A percentile compares a stretch with the other conserved stretches of the same genome.
phyloP scores from a whole-genome alignment of 1,140 invertebrate species.

The Drosophila bipectinata region DNA sequence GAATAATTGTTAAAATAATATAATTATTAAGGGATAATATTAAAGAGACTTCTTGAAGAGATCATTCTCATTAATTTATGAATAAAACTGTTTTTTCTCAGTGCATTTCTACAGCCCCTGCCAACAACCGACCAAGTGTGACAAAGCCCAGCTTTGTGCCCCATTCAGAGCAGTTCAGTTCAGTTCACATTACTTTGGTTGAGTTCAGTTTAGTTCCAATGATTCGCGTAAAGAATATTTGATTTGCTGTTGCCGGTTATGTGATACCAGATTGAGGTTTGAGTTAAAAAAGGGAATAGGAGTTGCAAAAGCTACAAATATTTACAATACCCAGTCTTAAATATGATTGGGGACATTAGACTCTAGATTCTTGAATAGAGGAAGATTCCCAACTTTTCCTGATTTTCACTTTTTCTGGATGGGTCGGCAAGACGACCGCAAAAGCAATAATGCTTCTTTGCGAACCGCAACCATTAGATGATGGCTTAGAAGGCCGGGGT shows the following conservation, averaged over 20 bases:
- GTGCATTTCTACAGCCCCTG: constrained; percentile 7
- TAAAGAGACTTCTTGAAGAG: too few relatives aligned
- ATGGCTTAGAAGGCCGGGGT: constrained; percentile 16
- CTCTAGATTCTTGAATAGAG: background rate
- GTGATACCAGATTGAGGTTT: constrained; percentile 36
- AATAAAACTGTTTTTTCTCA: background rate
- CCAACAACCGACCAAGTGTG: constrained; percentile 64
- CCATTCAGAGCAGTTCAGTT: constrained; percentile 58
- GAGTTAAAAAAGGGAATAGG: background rate
- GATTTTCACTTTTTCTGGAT: constrained; percentile 37
- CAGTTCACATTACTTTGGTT: constrained; percentile 42
- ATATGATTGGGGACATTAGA: background rate
- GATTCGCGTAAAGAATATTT: constrained; percentile 25
- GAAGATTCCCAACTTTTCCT: constrained; percentile 5
- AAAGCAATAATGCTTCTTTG: constrained; percentile 5
- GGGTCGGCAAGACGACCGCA: constrained; percentile 1
- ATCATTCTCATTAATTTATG: too few relatives aligned
- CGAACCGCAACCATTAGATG: constrained; percentile 43
- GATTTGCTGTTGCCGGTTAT: constrained; percentile 38
- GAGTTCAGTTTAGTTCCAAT: constrained; percentile 38
- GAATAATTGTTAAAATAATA: background rate
- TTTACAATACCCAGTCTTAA: too few relatives aligned
- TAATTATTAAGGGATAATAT: too few relatives aligned
- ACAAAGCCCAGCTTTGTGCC: constrained; percentile 69
- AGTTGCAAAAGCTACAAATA: constrained; percentile 10